Conservation (phyloP, 2,113 vertebrate genomes). For the Maccullochella peelii region DNA sequence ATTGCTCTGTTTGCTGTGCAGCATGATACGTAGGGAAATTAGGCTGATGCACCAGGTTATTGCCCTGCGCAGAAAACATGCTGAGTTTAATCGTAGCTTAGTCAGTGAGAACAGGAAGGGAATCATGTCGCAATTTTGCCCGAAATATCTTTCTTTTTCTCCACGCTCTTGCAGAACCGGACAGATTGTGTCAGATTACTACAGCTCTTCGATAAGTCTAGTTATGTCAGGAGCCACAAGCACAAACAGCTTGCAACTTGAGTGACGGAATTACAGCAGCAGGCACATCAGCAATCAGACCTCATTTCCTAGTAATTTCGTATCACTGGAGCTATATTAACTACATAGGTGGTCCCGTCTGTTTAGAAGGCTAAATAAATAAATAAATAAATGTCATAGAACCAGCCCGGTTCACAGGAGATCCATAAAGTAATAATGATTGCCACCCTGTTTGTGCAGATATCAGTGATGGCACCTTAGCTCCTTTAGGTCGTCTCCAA, state of each 20-base stretch:
- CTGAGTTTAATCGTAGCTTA: constrained; percentile 19
- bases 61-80: background rate
- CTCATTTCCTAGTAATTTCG: constrained; percentile 80
- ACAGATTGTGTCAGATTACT: constrained; percentile 10
- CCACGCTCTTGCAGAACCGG: background rate
- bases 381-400: constrained; percentile 61
- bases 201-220: constrained; percentile 5
- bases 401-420: constrained; percentile 31
- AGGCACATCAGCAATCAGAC: constrained; percentile 74
- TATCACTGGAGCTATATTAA: constrained; percentile 67
- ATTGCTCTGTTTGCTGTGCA: background rate
- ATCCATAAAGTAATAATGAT: constrained; percentile 54
- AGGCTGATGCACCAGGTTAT: background rate
- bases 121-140: constrained; percentile 15
- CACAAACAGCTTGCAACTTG: constrained; percentile 72
- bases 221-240: constrained; percentile 57
- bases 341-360: constrained; percentile 76
- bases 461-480: constrained; percentile 26
- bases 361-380: constrained; percentile 63
- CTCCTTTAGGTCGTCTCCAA: constrained; percentile 26
- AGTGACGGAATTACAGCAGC: constrained; percentile 73
- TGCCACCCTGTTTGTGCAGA: constrained; percentile 32
- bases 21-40: background rate
- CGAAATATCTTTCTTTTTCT: background rate
- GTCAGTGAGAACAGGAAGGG: constrained; percentile 1